These are phyloP conservation scores for Bostrychus sinensis DNA, from an alignment of 2,113 vertebrate genomes.

Conservation along the genomic window DNA sequence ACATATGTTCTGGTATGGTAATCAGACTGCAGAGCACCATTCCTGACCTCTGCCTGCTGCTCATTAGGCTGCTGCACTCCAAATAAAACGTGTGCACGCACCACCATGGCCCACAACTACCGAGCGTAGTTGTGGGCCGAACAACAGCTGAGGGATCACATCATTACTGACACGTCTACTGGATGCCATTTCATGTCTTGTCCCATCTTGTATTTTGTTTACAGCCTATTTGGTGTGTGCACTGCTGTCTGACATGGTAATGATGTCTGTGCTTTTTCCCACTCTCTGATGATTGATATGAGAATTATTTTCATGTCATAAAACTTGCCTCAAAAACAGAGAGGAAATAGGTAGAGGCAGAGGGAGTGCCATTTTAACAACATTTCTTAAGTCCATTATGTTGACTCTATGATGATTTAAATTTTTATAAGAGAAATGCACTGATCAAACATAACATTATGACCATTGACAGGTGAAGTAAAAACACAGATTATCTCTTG, in stretches of 20 bases:
- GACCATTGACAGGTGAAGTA: no score
- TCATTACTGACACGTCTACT: slow-evolving; percentile 74
- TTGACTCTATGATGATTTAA: not conserved
- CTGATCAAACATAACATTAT: not conserved
- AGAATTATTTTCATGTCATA: slow-evolving; percentile 42
- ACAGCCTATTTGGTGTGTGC: slow-evolving; percentile 63
- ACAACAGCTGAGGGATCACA: slow-evolving; percentile 66
- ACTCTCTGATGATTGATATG: slow-evolving; percentile 47
- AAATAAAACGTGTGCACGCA: slow-evolving; percentile 72
- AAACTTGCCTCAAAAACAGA: slow-evolving; percentile 49
- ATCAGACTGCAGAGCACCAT: slow-evolving; percentile 70
- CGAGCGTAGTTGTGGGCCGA: slow-evolving; percentile 54
- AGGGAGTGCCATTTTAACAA: slow-evolving; percentile 19
- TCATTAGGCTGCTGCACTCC: slow-evolving; percentile 76
- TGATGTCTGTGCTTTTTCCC: slow-evolving; percentile 52
- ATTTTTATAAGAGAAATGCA: not conserved
- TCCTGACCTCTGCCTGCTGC: slow-evolving; percentile 77
- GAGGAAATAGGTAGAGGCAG: slow-evolving; percentile 17
- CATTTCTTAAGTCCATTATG: slow-evolving; percentile 36
- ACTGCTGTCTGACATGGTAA: slow-evolving; percentile 60
- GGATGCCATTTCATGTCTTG: slow-evolving; percentile 63
- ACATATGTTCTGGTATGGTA: slow-evolving; percentile 71
- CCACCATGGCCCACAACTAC: slow-evolving; percentile 57
- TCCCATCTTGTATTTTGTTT: slow-evolving; percentile 69
- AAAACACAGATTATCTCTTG: no score